Base-by-base conservation (phyloP, 2,797 vertebrate genomes). In the Sebastes hubbsi region DNA sequence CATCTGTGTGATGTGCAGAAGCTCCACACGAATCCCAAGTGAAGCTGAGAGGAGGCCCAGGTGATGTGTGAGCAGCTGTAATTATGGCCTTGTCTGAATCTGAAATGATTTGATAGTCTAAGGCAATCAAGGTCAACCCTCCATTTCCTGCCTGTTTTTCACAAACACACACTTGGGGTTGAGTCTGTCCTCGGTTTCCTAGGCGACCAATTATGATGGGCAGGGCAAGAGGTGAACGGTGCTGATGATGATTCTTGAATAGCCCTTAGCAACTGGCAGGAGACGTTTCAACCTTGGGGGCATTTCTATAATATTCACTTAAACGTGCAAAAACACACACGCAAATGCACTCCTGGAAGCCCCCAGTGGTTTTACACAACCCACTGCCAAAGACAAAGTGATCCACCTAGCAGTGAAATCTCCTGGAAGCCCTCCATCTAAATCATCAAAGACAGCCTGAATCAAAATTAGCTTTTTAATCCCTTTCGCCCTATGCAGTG, bases 401-500 rank as follows among this genome's bases (percentile, higher is more conserved):
- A 87, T 82, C 83, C 78, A 83, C 73, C 60, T 58, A 68, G 74
- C 76, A 75, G 52, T 82, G 20, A 83, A 87, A 89, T 81, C 69
- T 81, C 75, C 87, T 84, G 85, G 87, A 93, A 80, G 77, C 59
- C 67, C 71, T 89, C 83, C 82, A 83, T 89, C 81, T 75, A 78
- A 89, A 84, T 85, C 89, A 92, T 89, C 85, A 87, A 86, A 86
- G 81, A 80, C 38, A 62, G 54, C 68, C 81, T 67, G 88, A 88
- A 91, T 91, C 77, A 68, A 82, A 91, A 93, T 87, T 11, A 88
- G 73, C 81, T 81, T 78, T 88, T 88, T 92, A 92, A 94, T 93
- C 89, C 83, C 77, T 68, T 88, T 77, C 85, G 80, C 56, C 58
- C 32, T 34, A 89, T 89, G 86, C 85, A 62, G 58, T 10, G 5